phyloP scores from a whole-genome alignment of 2,888 invertebrate genomes.

The Hypena proboscidalis region DNA sequence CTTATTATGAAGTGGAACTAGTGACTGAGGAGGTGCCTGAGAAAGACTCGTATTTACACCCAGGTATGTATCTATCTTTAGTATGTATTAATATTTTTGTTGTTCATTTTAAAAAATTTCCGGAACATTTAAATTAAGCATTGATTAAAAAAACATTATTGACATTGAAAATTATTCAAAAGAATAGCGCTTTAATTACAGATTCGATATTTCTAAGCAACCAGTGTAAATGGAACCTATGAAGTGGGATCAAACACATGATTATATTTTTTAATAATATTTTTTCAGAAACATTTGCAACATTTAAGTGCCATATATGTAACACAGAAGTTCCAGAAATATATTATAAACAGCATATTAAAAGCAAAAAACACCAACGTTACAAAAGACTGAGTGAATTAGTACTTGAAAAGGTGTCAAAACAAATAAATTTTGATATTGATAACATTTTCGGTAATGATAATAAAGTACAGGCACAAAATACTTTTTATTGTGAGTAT shows the following conservation, averaged over 20 bases:
- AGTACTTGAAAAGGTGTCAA: conserved; percentile 39
- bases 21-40: neutral
- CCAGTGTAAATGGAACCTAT: too few species aligned
- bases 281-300: conserved; percentile 27
- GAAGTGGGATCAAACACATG: too few species aligned
- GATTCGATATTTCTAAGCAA: too few species aligned
- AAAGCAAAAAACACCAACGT: conserved; percentile 45
- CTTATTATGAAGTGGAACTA: conserved; percentile 13
- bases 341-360: conserved; percentile 41
- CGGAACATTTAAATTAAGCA: too few species aligned
- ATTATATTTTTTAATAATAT: too few species aligned
- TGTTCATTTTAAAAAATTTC: too few species aligned
- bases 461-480: too few species aligned
- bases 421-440: conserved; percentile 26
- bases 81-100: neutral
- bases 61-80: too few species aligned
- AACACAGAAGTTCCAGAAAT: conserved; percentile 45
- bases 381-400: conserved; percentile 41
- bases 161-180: too few species aligned
- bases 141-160: too few species aligned
- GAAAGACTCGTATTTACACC: conserved; percentile 6
- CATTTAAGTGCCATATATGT: conserved; percentile 49
- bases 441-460: neutral
- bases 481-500: conserved; percentile 13
- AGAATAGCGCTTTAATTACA: too few species aligned